A percentile compares a stretch with the other conserved stretches of the same genome.
Evolutionary conservation across 2,888 invertebrate species (phyloP).

Genomic region (Cephus runcator): DNA sequence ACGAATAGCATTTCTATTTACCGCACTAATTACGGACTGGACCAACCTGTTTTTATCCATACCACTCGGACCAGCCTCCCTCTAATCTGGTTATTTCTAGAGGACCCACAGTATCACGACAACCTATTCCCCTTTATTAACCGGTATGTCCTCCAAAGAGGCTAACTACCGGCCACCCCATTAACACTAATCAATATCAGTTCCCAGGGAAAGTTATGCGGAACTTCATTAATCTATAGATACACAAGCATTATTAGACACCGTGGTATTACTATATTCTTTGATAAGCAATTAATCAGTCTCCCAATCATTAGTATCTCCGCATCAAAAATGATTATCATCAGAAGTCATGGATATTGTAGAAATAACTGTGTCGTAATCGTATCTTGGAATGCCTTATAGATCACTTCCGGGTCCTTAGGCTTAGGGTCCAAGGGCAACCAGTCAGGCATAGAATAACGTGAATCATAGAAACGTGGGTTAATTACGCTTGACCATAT

Average conservation of each 20-base stretch:
- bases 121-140: background rate
- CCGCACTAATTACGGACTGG: constrained; percentile 39
- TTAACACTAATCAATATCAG: background rate
- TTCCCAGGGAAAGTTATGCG: background rate
- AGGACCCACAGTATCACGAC: background rate
- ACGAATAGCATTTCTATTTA: constrained; percentile 22
- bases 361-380: background rate
- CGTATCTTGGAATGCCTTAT: background rate
- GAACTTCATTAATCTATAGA: background rate
- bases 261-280: background rate
- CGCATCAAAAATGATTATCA: background rate
- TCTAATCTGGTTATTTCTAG: constrained; percentile 37
- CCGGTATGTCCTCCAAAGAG: background rate
- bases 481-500: background rate
- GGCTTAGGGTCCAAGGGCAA: background rate
- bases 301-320: background rate
- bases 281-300: background rate
- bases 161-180: background rate
- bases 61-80: constrained; percentile 23
- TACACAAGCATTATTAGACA: background rate
- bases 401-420: background rate
- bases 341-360: background rate
- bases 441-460: background rate
- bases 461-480: background rate
- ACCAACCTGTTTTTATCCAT: constrained; percentile 44